A percentile compares a stretch with the other conserved stretches of the same genome.
Evolutionary conservation across 2,888 invertebrate species (phyloP).

Genomic region (Nomada ferruginata): DNA sequence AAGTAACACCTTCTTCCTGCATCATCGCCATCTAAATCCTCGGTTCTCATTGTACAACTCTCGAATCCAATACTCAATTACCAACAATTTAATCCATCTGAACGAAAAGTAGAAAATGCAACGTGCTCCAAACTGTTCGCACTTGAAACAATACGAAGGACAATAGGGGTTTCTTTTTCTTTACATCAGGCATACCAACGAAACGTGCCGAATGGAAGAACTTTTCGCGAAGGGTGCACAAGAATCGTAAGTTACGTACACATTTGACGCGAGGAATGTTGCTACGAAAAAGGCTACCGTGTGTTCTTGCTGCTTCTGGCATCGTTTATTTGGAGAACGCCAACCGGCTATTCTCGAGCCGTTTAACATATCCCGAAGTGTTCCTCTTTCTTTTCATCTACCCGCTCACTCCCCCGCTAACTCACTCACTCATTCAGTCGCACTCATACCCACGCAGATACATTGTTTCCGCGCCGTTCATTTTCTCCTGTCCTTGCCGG

Average conservation of each 20-base stretch:
- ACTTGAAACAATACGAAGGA: too few relatives aligned
- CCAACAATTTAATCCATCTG: too few relatives aligned
- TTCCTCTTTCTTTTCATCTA: slow-evolving; percentile 38
- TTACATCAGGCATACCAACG: too few relatives aligned
- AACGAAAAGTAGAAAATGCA: too few relatives aligned
- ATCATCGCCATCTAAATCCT: too few relatives aligned
- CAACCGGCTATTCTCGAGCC: slow-evolving; percentile 76
- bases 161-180: too few relatives aligned
- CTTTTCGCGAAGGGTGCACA: not conserved
- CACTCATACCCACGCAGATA: not conserved
- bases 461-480: slow-evolving; percentile 31
- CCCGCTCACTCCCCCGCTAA: slow-evolving; percentile 8
- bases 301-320: slow-evolving; percentile 46
- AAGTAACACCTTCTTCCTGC: too few relatives aligned
- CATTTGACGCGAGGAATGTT: slow-evolving; percentile 46
- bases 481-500: not conserved
- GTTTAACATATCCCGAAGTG: slow-evolving; percentile 79
- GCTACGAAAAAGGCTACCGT: slow-evolving; percentile 41
- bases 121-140: too few relatives aligned
- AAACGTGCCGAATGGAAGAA: not conserved
- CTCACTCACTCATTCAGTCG: too few relatives aligned
- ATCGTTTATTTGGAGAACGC: slow-evolving; percentile 79
- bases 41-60: too few relatives aligned
- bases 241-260: slow-evolving; percentile 34
- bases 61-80: too few relatives aligned